Evolutionary conservation across 2,888 invertebrate genomes (phyloP).

Genomic region (Drosophila imparisetae): DNA sequence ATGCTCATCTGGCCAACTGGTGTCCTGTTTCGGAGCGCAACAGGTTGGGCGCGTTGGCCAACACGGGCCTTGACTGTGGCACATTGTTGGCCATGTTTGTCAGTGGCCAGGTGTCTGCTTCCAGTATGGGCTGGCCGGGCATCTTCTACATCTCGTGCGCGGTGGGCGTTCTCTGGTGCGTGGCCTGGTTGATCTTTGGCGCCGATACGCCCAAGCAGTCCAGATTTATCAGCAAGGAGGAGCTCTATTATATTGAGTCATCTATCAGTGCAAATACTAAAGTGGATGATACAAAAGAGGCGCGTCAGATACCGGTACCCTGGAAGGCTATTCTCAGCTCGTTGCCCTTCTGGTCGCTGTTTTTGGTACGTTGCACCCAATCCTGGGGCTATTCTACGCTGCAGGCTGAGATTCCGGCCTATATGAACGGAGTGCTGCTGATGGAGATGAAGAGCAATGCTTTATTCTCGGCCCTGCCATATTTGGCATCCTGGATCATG

Average conservation of each 20-base stretch:
- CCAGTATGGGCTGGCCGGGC: constrained; percentile 88
- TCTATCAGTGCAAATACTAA: constrained; percentile 77
- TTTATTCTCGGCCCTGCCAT: constrained; percentile 86
- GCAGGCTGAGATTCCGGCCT: constrained; percentile 89
- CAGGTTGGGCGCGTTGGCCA: constrained; percentile 86
- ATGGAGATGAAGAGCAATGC: constrained; percentile 87
- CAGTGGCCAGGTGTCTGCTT: constrained; percentile 87
- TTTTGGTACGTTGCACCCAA: constrained; percentile 87
- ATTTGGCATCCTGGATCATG: constrained; percentile 86
- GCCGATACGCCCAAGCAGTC: constrained; percentile 87
- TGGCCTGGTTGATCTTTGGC: constrained; percentile 86
- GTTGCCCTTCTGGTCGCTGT: constrained; percentile 87
- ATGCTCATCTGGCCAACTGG: constrained; percentile 89
- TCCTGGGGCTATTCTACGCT: constrained; percentile 91
- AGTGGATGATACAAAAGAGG: constrained; percentile 11
- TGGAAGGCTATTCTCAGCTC: constrained; percentile 88
- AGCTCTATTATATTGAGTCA: constrained; percentile 87
- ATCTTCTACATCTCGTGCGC: constrained; percentile 88
- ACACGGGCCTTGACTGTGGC: constrained; percentile 88
- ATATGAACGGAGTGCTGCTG: constrained; percentile 87
- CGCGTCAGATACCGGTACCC: constrained; percentile 85
- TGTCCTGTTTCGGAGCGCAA: constrained; percentile 88
- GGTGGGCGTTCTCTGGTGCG: constrained; percentile 86
- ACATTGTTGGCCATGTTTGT: constrained; percentile 88
- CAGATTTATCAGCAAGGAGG: constrained; percentile 86